Evolutionary conservation across 1,140 invertebrate genomes (phyloP), one percentile per base, ranked within the genome.

Genomic region (Scaptomyza pallida): DNA sequence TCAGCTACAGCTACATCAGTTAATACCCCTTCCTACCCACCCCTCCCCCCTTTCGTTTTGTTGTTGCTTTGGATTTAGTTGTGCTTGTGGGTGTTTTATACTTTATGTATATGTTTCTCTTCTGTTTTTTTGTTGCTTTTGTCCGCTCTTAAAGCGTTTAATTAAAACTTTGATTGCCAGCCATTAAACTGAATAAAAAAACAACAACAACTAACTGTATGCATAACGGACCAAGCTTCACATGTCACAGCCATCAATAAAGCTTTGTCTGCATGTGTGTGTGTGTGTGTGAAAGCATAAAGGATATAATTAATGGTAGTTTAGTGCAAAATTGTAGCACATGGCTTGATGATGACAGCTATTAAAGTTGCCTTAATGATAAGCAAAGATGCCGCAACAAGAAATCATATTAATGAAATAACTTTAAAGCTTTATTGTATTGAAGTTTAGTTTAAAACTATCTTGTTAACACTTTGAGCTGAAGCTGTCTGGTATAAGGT

Each of bases 131-230:
- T 70, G 64, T 13, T 26, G 40, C 45, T 44, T 17, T 62, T n/a
- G 41, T 33, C 13, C 55, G 64, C 68, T 83, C 72, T 85, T 83
- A 56, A 85, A 85, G 80, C 67, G 72, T 85, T 85, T 83, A 85
- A 83, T 83, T 83, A 83, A 83, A 83, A 83, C 75, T 85, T 83
- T 83, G 80, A 85, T 83, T 83, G 80, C 68, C 68, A 45, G 67
- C 63, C 72, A 83, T 83, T 83, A 83, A 30, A 30, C 26, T 30
- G 9, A 30, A 30, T 9, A 30, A 30, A 8, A 1, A 9, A 30
- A 30, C 5, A 30, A 35, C 12, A 37, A 68, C 61, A 75, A 70
- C 40, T 33, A 45, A 33, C 41, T 52, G 35, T 59, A 47, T 76
- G 72, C 50, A 44, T 44, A 51, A 43, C 54, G 52, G 16, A 5